Conservation (phyloP, 2,888 invertebrate genomes). For the Cyrtodaria siliqua region DNA sequence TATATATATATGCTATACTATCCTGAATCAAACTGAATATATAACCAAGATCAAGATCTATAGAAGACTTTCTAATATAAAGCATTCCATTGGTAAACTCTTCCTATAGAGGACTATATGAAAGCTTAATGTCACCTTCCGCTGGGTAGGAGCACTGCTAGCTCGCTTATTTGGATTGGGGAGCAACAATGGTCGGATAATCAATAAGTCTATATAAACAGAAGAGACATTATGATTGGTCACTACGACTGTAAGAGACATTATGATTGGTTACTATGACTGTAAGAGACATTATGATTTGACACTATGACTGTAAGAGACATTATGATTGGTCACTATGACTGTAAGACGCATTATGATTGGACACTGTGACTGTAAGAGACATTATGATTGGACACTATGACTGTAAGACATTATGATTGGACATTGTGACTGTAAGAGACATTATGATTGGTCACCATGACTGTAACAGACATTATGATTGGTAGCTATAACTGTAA, state of each 20-base stretch:
- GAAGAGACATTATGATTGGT: slow-evolving; percentile 18
- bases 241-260: background rate
- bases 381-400: too few species aligned
- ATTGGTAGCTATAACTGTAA: too few species aligned
- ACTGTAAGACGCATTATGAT: too few species aligned
- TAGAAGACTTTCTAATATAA: slow-evolving; percentile 1
- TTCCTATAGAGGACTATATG: slow-evolving; percentile 13
- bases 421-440: background rate
- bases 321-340: too few species aligned
- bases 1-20: too few species aligned
- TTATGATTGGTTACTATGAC: slow-evolving; percentile 6
- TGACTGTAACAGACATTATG: too few species aligned
- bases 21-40: too few species aligned
- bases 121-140: slow-evolving; percentile 50
- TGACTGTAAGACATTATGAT: slow-evolving; percentile 15
- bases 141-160: slow-evolving; percentile 57
- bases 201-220: slow-evolving; percentile 61
- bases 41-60: too few species aligned
- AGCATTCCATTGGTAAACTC: slow-evolving; percentile 12
- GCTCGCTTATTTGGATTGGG: slow-evolving; percentile 52
- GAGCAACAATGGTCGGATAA: slow-evolving; percentile 53
- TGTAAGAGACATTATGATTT: too few species aligned
- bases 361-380: too few species aligned
- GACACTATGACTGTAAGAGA: too few species aligned
- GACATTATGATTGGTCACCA: slow-evolving; percentile 6